Conservation (phyloP, 1,140 invertebrate species). For the Aradophagus sp. region DNA sequence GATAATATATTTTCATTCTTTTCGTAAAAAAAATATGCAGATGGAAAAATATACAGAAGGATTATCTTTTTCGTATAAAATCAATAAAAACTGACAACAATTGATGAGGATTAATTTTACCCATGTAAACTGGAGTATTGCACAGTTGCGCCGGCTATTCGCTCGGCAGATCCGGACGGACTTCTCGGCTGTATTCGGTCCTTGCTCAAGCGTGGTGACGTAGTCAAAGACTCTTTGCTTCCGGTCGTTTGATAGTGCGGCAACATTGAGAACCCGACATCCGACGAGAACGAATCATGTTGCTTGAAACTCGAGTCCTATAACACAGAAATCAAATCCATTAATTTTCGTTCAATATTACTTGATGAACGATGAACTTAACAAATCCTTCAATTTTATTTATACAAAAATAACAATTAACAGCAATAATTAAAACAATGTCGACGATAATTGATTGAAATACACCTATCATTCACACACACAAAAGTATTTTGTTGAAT, state of each 20-base stretch:
- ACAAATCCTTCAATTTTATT: slow-evolving; percentile 6
- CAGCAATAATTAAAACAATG: no score
- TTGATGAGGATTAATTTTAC: slow-evolving; percentile 58
- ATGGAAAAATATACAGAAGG: no score
- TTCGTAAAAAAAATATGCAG: no score
- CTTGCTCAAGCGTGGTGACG: slow-evolving; percentile 66
- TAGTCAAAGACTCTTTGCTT: slow-evolving; percentile 71
- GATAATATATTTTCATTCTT: no score
- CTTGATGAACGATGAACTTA: not conserved
- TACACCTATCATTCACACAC: no score
- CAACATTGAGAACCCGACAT: slow-evolving; percentile 63
- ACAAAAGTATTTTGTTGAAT: no score
- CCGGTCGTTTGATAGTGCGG: slow-evolving; percentile 68
- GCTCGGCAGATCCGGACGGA: slow-evolving; percentile 67
- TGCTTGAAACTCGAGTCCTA: slow-evolving; percentile 71
- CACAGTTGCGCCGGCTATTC: slow-evolving; percentile 65
- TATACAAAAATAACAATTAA: not conserved
- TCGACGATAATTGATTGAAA: no score
- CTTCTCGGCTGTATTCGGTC: slow-evolving; percentile 69
- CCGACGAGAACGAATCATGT: slow-evolving; percentile 69
- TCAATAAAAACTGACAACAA: no score
- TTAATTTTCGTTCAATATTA: not conserved
- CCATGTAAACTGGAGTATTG: slow-evolving; percentile 73
- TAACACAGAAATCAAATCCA: slow-evolving; percentile 2
- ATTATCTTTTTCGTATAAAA: no score